Conservation (phyloP, 1,140 invertebrate genomes). For the Heliothis subflexa region DNA sequence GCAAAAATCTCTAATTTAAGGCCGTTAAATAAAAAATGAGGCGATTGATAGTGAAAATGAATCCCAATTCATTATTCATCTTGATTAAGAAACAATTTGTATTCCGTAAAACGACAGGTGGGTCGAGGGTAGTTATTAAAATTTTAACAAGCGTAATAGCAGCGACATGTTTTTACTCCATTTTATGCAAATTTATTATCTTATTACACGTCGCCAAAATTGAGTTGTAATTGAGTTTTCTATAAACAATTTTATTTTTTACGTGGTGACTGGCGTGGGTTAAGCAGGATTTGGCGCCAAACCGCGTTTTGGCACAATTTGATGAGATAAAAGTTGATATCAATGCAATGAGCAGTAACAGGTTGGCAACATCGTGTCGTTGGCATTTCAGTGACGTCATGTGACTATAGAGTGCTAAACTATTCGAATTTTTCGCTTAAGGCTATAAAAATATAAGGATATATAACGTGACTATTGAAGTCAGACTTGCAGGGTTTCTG, state of each 20-base stretch:
- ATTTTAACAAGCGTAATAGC: slow-evolving; percentile 2
- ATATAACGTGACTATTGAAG: not conserved
- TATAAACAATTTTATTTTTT: not conserved
- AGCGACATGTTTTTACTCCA: not conserved
- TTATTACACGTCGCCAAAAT: slow-evolving; percentile 7
- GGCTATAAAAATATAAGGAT: not conserved
- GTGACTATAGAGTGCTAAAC: not conserved
- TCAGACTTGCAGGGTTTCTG: too few relatives aligned
- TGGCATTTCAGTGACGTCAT: not conserved
- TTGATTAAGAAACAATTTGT: slow-evolving; percentile 12
- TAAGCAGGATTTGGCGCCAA: not conserved
- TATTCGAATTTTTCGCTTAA: not conserved
- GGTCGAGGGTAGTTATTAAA: slow-evolving; percentile 6
- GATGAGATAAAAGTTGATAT: slow-evolving; percentile 9
- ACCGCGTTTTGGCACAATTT: not conserved
- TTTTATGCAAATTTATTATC: not conserved
- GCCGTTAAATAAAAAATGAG: not conserved
- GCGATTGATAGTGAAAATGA: slow-evolving; percentile 4
- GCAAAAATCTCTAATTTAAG: slow-evolving; percentile 12
- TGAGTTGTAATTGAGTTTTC: not conserved
- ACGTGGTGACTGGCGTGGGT: not conserved
- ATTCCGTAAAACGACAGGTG: slow-evolving; percentile 26
- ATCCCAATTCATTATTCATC: not conserved
- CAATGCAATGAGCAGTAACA: slow-evolving; percentile 11
- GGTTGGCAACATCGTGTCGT: not conserved